phyloP scores from a whole-genome alignment of 2,888 invertebrate genomes.

The Neria commutata region DNA sequence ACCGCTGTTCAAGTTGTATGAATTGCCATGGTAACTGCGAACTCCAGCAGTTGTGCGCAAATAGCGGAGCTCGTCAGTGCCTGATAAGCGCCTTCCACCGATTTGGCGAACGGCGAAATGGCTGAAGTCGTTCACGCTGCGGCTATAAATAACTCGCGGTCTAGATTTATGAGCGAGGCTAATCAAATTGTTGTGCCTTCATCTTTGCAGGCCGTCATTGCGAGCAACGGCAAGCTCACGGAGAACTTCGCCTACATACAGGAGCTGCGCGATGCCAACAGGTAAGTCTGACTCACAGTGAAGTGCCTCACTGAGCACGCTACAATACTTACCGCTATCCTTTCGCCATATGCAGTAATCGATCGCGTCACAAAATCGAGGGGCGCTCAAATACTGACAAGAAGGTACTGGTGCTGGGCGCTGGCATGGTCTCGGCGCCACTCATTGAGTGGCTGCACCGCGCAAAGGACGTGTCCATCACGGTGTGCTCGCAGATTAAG shows the following conservation, averaged over 20 bases:
- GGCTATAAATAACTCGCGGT: not conserved
- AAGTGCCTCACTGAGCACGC: not conserved
- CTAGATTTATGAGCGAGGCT: not conserved
- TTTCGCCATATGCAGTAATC: constrained; percentile 61
- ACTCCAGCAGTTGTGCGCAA: too few species aligned
- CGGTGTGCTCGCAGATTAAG: constrained; percentile 85
- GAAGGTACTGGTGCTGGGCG: constrained; percentile 88
- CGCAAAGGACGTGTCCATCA: constrained; percentile 80
- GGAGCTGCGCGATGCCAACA: constrained; percentile 72
- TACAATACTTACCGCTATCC: not conserved
- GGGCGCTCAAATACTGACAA: constrained; percentile 68
- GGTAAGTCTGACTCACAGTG: too few species aligned
- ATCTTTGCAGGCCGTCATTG: constrained; percentile 85
- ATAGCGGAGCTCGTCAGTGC: too few species aligned
- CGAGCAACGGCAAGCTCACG: constrained; percentile 92
- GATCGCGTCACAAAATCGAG: constrained; percentile 76
- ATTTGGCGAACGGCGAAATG: constrained; percentile 1
- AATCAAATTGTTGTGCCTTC: not conserved
- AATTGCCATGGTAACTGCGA: too few species aligned
- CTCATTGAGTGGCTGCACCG: constrained; percentile 92
- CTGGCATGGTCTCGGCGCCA: constrained; percentile 93
- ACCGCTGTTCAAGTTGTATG: too few species aligned
- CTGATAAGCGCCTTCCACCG: constrained; percentile 1
- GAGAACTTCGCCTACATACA: constrained; percentile 94
- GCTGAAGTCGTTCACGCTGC: too few species aligned